phyloP scores from a whole-genome alignment of 2,113 vertebrate genomes.

The Dasyurus viverrinus region DNA sequence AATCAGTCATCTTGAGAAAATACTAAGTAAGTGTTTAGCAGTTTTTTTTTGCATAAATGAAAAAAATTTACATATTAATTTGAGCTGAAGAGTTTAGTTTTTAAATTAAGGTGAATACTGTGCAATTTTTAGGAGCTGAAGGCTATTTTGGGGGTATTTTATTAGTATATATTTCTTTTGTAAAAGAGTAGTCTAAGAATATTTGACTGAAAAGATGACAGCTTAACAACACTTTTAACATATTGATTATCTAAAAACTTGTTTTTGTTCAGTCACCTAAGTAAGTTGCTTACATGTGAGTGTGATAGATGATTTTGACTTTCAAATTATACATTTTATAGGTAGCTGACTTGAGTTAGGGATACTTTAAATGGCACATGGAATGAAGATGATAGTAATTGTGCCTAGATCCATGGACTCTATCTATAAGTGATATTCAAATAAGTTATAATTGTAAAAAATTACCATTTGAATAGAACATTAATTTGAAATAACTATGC shows the following conservation, averaged over 20 bases:
- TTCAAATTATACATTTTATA: too few relatives aligned
- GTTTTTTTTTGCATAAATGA: conserved; percentile 4
- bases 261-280: too few relatives aligned
- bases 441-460: too few relatives aligned
- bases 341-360: too few relatives aligned
- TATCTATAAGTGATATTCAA: too few relatives aligned
- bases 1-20: not conserved
- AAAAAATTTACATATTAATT: not conserved
- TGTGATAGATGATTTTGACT: too few relatives aligned
- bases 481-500: too few relatives aligned
- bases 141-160: not conserved
- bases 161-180: not conserved
- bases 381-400: too few relatives aligned
- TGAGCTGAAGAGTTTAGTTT: not conserved
- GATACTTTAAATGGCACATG: too few relatives aligned
- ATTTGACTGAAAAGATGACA: not conserved
- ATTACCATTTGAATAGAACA: too few relatives aligned
- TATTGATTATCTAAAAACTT: not conserved
- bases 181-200: not conserved
- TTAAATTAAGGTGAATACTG: not conserved
- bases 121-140: conserved; percentile 20
- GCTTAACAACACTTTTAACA: not conserved
- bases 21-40: not conserved
- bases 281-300: too few relatives aligned
- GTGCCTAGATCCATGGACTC: too few relatives aligned